Conservation (phyloP, 2,888 invertebrate genomes). For the Hermaeophaga mercurialis region DNA sequence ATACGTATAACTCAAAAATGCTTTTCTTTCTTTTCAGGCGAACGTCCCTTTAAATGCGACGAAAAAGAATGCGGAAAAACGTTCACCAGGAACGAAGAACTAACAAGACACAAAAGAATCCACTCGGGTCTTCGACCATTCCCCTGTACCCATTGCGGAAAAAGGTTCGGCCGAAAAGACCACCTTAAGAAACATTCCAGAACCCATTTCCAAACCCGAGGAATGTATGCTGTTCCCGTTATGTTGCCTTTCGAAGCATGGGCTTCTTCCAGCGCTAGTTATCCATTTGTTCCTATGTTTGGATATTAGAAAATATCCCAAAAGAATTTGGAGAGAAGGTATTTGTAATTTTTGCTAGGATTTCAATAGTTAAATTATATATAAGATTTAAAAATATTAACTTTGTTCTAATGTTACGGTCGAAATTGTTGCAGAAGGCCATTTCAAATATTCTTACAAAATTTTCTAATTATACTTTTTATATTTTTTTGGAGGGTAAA, state of each 20-base stretch:
- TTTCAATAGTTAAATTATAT: too few species aligned
- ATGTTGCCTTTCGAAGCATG: constrained; percentile 55
- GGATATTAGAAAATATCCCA: too few species aligned
- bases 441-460: too few species aligned
- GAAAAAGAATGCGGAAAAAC: constrained; percentile 85
- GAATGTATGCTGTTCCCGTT: constrained; percentile 58
- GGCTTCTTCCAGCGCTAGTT: constrained; percentile 43
- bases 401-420: too few species aligned
- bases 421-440: too few species aligned
- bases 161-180: constrained; percentile 91
- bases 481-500: too few species aligned
- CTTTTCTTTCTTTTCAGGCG: constrained; percentile 65
- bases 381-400: too few species aligned
- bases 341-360: too few species aligned
- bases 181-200: constrained; percentile 93
- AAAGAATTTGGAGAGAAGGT: too few species aligned
- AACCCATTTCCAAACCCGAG: constrained; percentile 72
- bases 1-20: too few species aligned
- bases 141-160: constrained; percentile 85
- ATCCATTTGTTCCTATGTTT: constrained; percentile 46
- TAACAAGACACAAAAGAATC: constrained; percentile 89
- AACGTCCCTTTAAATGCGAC: constrained; percentile 87
- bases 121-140: constrained; percentile 87
- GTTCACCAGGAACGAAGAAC: constrained; percentile 89
- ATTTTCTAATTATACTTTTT: too few species aligned